Evolutionary conservation across 92 coral and sea anemone species (phyloP), one percentile per base, ranked within the genome.

Genomic region (Phenganax subtilis): DNA sequence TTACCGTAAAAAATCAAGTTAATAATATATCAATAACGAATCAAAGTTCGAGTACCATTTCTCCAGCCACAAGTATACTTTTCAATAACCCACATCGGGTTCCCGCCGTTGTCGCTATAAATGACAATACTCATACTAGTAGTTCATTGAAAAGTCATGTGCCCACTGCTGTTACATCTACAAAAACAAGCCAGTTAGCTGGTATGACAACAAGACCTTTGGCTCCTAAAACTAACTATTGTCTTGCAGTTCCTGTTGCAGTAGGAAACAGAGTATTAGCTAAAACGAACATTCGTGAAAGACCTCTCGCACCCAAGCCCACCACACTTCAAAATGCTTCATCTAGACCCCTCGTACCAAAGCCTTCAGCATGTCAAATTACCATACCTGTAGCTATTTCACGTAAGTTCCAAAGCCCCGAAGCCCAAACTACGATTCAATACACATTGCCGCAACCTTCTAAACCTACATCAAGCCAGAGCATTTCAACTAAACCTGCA

Each of bases 301-400:
- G 73, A 7, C 73, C 73, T 17, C 30, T 68, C 20, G 73, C 73
- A 7, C 73, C 73, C 14, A 68, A 68, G 47, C 73, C 73, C 14
- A 30, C 73, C 12, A 10, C 73, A 11, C 73, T n/a, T n/a, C 73
- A 68, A 37, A 5, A 30, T 10, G 47, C n/a, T 10, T 68, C 73
- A 6, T 16, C 31, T 68, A 68, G 73, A 68, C 53, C 16, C 54
- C 52, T 68, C 12, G 73, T n/a, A 30, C 73, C 73, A 0, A 68
- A 68, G 47, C 52, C 73, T 53, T 10, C 73, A 10, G 17, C 73
- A 30, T 30, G 7, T 20, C 73, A 29, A 9, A 3, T 10, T 53
- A 17, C 73, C 31, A 3, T 17, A 68, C 73, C 73, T 11, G 51
- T 11, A 66, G 12, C 37, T 27, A 30, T 27, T 3, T 27, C 51